Evolutionary conservation across 1,140 invertebrate species (phyloP).

Genomic region (Aphaenogaster rudis): DNA sequence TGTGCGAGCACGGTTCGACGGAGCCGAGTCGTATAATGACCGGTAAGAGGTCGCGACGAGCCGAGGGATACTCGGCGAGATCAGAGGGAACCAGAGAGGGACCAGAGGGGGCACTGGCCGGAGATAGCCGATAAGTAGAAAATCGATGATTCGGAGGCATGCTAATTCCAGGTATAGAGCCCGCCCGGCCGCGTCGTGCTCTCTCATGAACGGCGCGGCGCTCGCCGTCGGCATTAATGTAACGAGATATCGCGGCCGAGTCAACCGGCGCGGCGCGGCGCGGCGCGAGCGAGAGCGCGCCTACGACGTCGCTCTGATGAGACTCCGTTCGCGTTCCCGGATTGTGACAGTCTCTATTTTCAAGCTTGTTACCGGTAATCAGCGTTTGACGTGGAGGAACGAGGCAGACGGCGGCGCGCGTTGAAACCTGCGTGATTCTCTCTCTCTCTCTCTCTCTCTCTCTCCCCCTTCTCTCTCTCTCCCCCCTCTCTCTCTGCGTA

Average conservation of each 20-base stretch:
- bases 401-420: constrained; percentile 41
- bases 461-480: too few species aligned
- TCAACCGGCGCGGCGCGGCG: constrained; percentile 2
- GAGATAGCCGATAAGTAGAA: constrained; percentile 79
- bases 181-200: constrained; percentile 63
- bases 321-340: constrained; percentile 57
- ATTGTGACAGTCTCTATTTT: constrained; percentile 65
- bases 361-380: constrained; percentile 60
- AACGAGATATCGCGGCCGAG: constrained; percentile 73
- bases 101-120: constrained; percentile 29
- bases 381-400: constrained; percentile 59
- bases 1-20: constrained; percentile 54
- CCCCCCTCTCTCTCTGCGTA: neutral
- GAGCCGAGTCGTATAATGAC: constrained; percentile 71
- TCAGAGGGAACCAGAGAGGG: neutral
- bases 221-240: constrained; percentile 75
- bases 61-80: constrained; percentile 31
- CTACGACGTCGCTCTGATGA: constrained; percentile 63
- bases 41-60: constrained; percentile 73
- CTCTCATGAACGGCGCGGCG: constrained; percentile 66
- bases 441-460: neutral
- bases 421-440: constrained; percentile 6
- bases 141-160: constrained; percentile 80
- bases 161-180: constrained; percentile 76
- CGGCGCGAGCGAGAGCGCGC: constrained; percentile 22